Evolutionary conservation across 2,113 vertebrate species (phyloP), one percentile per base, ranked within the genome.

Genomic region (Dasyornis broadbenti): DNA sequence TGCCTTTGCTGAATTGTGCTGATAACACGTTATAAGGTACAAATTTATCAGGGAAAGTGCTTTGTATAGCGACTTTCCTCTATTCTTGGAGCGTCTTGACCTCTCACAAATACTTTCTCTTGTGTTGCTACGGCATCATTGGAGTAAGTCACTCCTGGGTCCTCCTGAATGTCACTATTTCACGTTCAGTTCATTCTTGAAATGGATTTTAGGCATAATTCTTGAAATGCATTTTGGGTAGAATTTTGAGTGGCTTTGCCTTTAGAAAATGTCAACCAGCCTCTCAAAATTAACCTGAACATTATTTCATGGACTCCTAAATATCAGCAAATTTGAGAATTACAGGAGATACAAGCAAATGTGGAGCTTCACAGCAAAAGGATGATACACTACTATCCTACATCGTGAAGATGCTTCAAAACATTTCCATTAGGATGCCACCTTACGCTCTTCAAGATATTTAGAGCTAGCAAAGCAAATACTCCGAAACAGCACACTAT

Each of bases 21-120:
- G 22, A 15, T 75, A 92, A 84, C 49, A 18, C 1, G 13, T 75
- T 49, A n/a, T 39, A 84, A 85, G 8, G 49, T 4, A 63, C 35
- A 73, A 82, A 80, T 70, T 91, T 94, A 95, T 90, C 64, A 30
- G 79, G 59, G 37, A 75, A 80, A 94, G 64, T 57, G 11, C 59
- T 68, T 4, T 44, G 26, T 15, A 30, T 4, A 52, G 40, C 2
- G 6, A 70, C 66, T 31, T 57, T 69, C 42, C 30, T 86, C 57
- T 92, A 1, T 31, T 88, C 63, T 70, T 16, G 0, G 47, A 73
- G 47, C 17, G 52, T 77, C 52, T 15, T 79, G 75, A 85, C 59
- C 84, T 90, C 15, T 19, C 28, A 8, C 20, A 60, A 92, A 88
- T 31, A 68, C 17, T 31, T 63, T 19, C 23, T 42, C 30, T 65